Conservation (phyloP, 2,113 vertebrate species). For the Etheostoma spectabile region DNA sequence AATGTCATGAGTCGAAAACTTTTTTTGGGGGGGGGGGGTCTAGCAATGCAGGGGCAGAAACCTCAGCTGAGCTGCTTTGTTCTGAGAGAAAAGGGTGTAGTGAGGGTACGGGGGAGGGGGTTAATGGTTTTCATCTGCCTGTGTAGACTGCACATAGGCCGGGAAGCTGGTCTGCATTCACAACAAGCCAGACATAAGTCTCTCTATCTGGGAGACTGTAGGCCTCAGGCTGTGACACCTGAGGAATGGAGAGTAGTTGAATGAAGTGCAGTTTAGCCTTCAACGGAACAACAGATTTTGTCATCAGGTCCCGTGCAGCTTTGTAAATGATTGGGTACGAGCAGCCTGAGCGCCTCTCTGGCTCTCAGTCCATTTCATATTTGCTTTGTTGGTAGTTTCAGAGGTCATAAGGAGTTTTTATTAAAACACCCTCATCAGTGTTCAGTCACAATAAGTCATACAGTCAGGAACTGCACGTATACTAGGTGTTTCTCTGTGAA, state of each 20-base stretch:
- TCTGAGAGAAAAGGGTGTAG: constrained; percentile 33
- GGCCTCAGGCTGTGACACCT: constrained; percentile 4
- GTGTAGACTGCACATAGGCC: constrained; percentile 24
- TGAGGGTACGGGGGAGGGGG: constrained; percentile 39
- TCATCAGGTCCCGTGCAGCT: constrained; percentile 18
- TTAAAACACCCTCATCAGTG: not conserved
- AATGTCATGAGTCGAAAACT: constrained; percentile 38
- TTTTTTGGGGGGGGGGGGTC: constrained; percentile 37
- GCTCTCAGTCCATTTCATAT: constrained; percentile 7
- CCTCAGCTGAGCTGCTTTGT: constrained; percentile 76
- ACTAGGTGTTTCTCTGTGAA: not conserved
- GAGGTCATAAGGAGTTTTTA: not conserved
- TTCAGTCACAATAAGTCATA: not conserved
- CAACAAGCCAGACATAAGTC: constrained; percentile 49
- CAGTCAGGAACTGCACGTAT: not conserved
- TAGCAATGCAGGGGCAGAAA: constrained; percentile 39
- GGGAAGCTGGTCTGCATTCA: constrained; percentile 35
- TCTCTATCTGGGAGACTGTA: not conserved
- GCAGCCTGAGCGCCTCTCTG: not conserved
- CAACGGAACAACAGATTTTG: constrained; percentile 45
- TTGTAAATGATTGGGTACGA: constrained; percentile 57
- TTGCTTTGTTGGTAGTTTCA: not conserved
- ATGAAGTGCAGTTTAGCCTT: constrained; percentile 13
- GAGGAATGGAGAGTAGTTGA: constrained; percentile 18
- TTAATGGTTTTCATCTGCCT: constrained; percentile 74